Evolutionary conservation across 2,113 vertebrate genomes (phyloP).

Genomic region (Centropus bengalensis): DNA sequence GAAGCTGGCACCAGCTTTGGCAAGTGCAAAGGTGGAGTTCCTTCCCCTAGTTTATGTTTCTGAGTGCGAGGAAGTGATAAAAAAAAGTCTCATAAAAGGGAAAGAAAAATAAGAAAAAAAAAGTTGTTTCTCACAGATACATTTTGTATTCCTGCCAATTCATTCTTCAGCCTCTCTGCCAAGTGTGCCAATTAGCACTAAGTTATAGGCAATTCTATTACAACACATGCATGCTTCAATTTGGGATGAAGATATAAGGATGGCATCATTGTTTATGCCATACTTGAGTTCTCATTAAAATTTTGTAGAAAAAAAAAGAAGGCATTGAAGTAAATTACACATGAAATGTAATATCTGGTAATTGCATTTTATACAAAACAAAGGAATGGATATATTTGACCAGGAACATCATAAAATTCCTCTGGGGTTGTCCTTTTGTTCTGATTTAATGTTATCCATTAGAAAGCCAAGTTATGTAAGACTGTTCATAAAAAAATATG

Average conservation of each 20-base stretch:
- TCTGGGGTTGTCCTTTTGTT: background rate
- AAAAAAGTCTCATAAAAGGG: background rate
- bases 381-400: background rate
- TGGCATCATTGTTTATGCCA: fast-evolving
- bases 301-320: background rate
- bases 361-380: background rate
- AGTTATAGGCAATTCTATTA: background rate
- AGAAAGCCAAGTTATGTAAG: background rate
- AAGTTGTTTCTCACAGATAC: background rate
- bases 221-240: background rate
- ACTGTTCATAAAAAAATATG: background rate
- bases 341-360: background rate
- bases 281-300: background rate
- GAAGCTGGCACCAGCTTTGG: background rate
- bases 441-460: background rate
- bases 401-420: background rate
- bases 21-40: background rate
- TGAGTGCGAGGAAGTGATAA: background rate
- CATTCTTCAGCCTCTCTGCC: background rate
- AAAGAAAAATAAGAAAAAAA: background rate
- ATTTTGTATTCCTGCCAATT: background rate
- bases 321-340: background rate
- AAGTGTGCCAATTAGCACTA: background rate
- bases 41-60: background rate
- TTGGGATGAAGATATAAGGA: background rate